These are phyloP conservation scores for Trematomus bernacchii DNA, from an alignment of 2,797 vertebrate genomes.

Conservation along the genomic window DNA sequence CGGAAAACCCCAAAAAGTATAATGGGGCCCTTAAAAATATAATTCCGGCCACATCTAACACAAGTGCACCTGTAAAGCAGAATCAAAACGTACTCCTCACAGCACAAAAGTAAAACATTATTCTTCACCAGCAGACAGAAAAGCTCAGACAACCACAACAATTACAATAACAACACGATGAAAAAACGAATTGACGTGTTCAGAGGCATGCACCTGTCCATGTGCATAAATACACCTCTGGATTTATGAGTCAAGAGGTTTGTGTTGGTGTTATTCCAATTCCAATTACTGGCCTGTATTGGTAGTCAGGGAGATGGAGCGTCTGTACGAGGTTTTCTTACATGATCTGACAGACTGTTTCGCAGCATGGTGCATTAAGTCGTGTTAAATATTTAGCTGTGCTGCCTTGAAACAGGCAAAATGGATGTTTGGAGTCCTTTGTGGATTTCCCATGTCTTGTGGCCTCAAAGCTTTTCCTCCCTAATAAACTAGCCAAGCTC, in stretches of 20 bases:
- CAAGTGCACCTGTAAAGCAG: too few species aligned
- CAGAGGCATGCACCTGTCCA: neutral
- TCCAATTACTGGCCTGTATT: neutral
- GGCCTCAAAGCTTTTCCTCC: conserved; percentile 27
- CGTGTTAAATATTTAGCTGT: conserved; percentile 65
- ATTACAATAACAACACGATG: neutral
- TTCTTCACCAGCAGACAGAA: neutral
- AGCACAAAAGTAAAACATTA: neutral
- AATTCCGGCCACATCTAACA: too few species aligned
- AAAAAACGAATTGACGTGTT: neutral
- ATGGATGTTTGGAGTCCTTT: conserved; percentile 44
- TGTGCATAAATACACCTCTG: neutral
- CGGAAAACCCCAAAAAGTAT: too few species aligned
- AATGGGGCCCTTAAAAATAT: too few species aligned
- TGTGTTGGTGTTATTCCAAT: neutral
- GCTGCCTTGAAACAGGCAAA: conserved; percentile 44
- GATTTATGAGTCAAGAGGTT: conserved; percentile 28
- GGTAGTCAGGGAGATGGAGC: conserved; percentile 3
- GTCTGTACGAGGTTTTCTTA: conserved; percentile 18
- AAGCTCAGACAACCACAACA: neutral
- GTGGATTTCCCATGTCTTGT: conserved; percentile 33
- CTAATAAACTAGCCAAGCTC: conserved; percentile 29
- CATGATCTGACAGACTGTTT: conserved; percentile 40
- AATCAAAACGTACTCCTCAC: too few species aligned
- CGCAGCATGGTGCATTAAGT: conserved; percentile 53